phyloP scores from a whole-genome alignment of 2,113 vertebrate species.

The Pogona vitticeps region DNA sequence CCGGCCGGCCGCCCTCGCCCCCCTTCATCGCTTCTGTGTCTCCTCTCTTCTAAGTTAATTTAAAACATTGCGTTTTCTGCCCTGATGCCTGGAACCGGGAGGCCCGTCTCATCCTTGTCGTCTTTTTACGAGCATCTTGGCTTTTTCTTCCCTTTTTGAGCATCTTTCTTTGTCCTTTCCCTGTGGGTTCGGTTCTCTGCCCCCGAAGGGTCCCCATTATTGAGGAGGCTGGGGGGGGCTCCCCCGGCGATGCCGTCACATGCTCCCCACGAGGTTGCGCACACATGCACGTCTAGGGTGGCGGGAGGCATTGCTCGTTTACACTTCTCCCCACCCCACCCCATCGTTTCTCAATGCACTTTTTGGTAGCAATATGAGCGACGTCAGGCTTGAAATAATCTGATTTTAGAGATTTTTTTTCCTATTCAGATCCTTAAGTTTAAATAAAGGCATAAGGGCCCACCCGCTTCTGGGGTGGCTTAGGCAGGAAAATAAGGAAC shows the following conservation, averaged over 20 bases:
- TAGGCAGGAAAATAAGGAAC: neutral
- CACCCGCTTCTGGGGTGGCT: neutral
- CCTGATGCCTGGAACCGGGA: conserved; percentile 35
- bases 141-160: neutral
- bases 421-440: neutral
- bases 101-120: conserved; percentile 41
- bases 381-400: neutral
- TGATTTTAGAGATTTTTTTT: neutral
- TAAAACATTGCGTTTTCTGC: conserved; percentile 61
- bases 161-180: neutral
- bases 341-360: conserved; percentile 54
- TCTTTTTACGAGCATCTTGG: conserved; percentile 37
- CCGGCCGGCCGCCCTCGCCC: neutral
- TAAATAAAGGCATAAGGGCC: neutral
- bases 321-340: conserved; percentile 12
- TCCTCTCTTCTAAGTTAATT: conserved; percentile 67
- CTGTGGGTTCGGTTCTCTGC: neutral
- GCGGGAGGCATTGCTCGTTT: conserved; percentile 22
- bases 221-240: too few species aligned
- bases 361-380: conserved; percentile 49
- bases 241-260: too few species aligned
- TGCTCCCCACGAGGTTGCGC: too few species aligned
- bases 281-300: too few species aligned
- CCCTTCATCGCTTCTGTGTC: conserved; percentile 58
- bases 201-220: too few species aligned